Base-by-base conservation (phyloP, 2,888 invertebrate species). In the Drosophila falleni region DNA sequence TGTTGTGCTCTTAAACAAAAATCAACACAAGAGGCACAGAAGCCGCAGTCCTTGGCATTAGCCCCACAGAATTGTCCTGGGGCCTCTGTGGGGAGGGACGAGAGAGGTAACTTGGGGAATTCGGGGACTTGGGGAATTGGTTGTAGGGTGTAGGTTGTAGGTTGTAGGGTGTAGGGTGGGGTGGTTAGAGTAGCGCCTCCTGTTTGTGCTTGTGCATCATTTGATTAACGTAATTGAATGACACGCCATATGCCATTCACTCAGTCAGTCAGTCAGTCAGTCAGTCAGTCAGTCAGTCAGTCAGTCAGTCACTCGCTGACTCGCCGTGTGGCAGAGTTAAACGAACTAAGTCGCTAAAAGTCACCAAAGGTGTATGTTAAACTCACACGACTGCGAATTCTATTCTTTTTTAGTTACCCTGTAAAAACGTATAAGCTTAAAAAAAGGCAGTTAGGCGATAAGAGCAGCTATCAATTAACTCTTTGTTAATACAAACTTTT, bases 221-320 rank as follows among this genome's bases (percentile, higher is more conserved):
- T 87, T 86, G 88, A 86, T 86, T 86, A 86, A 86, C 86, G 86
- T 86, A 86, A 86, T 87, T 85, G 83, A 86, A 87, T 86, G 88
- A 86, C 81, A 78, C 71, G 80, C 78, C 87, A 84, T 87, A 84
- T 81, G 81, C 87, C 79, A 83, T 74, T 81, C 84, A 83, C 41
- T 66, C 63, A 60, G 16, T 63, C 58, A 58, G 49, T 33, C 74
- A 82, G 73, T 80, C 78, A 76, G 33, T 65, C 70, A 63, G 60
- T 81, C 81, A 83, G 37, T 66, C 71, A 69, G 59, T 62, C 67
- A 65, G 19, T 63, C 63, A 60, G 19, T 62, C 63, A 60, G 19
- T 62, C 58, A 60, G 49, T 33, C 74, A 82, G 75, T 80, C 78
- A 74, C 23, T 55, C 66, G 62, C 29, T 31, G 42, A 49, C 33